phyloP scores from a whole-genome alignment of 2,113 vertebrate species.

The Zootoca vivipara region DNA sequence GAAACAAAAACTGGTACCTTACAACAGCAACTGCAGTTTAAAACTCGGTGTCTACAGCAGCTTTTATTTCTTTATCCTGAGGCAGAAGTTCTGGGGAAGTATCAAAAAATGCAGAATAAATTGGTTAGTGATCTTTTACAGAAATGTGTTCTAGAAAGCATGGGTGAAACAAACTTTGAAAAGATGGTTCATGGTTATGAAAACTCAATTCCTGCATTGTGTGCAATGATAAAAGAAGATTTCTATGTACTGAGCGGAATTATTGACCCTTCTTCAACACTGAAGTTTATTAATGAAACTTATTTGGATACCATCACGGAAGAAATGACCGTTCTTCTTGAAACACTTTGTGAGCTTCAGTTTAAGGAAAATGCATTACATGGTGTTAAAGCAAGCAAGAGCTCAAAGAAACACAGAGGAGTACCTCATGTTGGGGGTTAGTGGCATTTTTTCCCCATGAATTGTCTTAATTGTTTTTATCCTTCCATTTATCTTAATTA shows the following conservation, averaged over 20 bases:
- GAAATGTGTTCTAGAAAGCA: conserved; percentile 73
- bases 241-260: conserved; percentile 80
- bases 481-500: neutral
- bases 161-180: conserved; percentile 83
- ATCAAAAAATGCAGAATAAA: conserved; percentile 84
- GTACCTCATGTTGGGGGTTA: conserved; percentile 78
- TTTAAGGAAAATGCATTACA: conserved; percentile 82
- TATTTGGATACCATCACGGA: conserved; percentile 85
- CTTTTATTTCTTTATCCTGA: conserved; percentile 90
- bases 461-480: conserved; percentile 21
- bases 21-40: conserved; percentile 72
- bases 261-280: conserved; percentile 74
- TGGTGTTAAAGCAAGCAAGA: conserved; percentile 78
- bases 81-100: conserved; percentile 85
- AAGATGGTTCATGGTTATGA: conserved; percentile 74
- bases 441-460: conserved; percentile 55
- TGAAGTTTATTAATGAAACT: conserved; percentile 87
- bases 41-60: conserved; percentile 81
- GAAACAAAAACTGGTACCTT: conserved; percentile 50
- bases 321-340: conserved; percentile 83
- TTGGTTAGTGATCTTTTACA: conserved; percentile 77
- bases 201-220: conserved; percentile 76
- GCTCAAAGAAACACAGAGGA: conserved; percentile 81
- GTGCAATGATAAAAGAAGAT: conserved; percentile 84
- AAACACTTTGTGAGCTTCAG: conserved; percentile 83